These are phyloP conservation scores for Eurois occulta DNA, from an alignment of 2,888 invertebrate genomes.

Conservation along the genomic window DNA sequence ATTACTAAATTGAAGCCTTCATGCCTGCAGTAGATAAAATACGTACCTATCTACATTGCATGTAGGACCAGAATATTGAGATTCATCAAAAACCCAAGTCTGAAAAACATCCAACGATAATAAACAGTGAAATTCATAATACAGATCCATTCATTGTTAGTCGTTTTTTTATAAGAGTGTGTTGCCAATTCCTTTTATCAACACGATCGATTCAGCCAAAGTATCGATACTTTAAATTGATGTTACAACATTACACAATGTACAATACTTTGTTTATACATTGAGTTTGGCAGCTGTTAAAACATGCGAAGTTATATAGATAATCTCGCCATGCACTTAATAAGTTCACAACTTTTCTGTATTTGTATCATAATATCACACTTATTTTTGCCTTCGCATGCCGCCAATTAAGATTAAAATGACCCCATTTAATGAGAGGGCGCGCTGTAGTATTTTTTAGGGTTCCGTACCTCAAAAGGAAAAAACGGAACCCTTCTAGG, in stretches of 20 bases:
- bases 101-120: neutral
- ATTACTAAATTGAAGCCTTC: neutral
- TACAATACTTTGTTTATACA: slow-evolving; percentile 9
- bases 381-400: too few species aligned
- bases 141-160: neutral
- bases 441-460: too few species aligned
- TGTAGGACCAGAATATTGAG: neutral
- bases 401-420: too few species aligned
- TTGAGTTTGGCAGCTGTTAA: slow-evolving; percentile 19
- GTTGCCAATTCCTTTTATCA: slow-evolving; percentile 1
- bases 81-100: neutral
- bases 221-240: neutral
- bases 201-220: slow-evolving; percentile 6
- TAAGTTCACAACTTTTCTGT: neutral
- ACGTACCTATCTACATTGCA: neutral
- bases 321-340: neutral
- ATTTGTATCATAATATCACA: neutral
- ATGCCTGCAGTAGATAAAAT: neutral
- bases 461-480: too few species aligned
- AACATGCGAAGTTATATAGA: slow-evolving; percentile 3
- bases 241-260: slow-evolving; percentile 20
- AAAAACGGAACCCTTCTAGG: too few species aligned
- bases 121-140: neutral
- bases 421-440: too few species aligned
- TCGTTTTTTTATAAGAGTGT: neutral